Conservation (phyloP, 2,797 vertebrate species). For the Rhynchonycteris naso region DNA sequence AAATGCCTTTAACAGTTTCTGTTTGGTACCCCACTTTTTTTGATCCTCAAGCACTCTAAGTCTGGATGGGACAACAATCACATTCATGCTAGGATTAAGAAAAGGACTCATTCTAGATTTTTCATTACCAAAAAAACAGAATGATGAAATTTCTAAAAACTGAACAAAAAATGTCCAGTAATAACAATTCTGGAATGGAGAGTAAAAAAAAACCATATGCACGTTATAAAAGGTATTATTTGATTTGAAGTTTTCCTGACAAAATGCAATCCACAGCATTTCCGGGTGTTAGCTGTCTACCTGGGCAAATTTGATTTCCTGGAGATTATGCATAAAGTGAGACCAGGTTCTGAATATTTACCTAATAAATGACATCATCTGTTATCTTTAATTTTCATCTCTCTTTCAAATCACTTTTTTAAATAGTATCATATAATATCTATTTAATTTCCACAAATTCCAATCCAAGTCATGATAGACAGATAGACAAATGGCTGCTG, state of each 20-base stretch:
- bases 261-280: neutral
- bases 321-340: neutral
- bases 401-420: neutral
- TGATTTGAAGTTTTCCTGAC: neutral
- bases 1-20: neutral
- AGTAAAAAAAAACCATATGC: neutral
- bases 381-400: neutral
- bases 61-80: rapidly evolving
- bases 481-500: neutral
- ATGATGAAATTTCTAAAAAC: neutral
- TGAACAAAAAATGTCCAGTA: neutral
- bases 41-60: too few species aligned
- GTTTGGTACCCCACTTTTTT: neutral
- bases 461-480: too few species aligned
- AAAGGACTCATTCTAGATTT: rapidly evolving
- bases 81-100: rapidly evolving
- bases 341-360: neutral
- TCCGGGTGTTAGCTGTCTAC: neutral
- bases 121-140: neutral
- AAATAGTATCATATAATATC: neutral
- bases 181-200: neutral
- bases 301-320: constrained; percentile 14
- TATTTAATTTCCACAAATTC: neutral
- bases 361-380: neutral
- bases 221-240: neutral